A percentile compares a stretch with the other conserved stretches of the same genome.
phyloP scores from a whole-genome alignment of 2,797 vertebrate species.

The Sciurus carolinensis region DNA sequence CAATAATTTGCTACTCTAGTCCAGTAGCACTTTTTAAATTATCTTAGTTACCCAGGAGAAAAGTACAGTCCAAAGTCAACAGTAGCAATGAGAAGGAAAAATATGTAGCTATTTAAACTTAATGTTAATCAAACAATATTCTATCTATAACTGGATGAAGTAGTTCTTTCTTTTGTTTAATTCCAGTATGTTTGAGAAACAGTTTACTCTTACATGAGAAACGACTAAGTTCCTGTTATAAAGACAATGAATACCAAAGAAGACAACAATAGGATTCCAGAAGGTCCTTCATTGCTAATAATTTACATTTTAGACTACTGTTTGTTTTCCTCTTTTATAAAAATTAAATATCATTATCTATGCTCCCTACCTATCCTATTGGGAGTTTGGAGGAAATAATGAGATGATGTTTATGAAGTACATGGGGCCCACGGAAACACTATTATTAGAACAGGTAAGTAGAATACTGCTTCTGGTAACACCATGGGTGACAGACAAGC shows the following conservation, averaged over 20 bases:
- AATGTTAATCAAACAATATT: slow-evolving; percentile 60
- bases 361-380: slow-evolving; percentile 68
- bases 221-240: slow-evolving; percentile 36
- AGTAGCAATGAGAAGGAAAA: slow-evolving; percentile 48
- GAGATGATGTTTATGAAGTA: slow-evolving; percentile 69
- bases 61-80: slow-evolving; percentile 48
- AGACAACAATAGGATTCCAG: slow-evolving; percentile 63
- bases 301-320: slow-evolving; percentile 78
- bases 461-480: slow-evolving; percentile 66
- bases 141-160: neutral
- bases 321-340: slow-evolving; percentile 79
- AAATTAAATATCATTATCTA: slow-evolving; percentile 82
- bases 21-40: slow-evolving; percentile 61
- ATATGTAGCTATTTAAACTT: slow-evolving; percentile 69
- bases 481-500: slow-evolving; percentile 23
- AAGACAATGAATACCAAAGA: slow-evolving; percentile 68
- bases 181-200: slow-evolving; percentile 53
- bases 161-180: slow-evolving; percentile 59
- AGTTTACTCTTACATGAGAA: slow-evolving; percentile 39
- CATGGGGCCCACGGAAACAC: slow-evolving; percentile 1
- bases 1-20: slow-evolving; percentile 46
- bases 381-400: slow-evolving; percentile 75
- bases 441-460: slow-evolving; percentile 71
- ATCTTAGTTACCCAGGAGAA: slow-evolving; percentile 46
- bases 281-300: slow-evolving; percentile 60